Conservation (phyloP, 2,888 invertebrate genomes). For the Clitarchus hookeri region DNA sequence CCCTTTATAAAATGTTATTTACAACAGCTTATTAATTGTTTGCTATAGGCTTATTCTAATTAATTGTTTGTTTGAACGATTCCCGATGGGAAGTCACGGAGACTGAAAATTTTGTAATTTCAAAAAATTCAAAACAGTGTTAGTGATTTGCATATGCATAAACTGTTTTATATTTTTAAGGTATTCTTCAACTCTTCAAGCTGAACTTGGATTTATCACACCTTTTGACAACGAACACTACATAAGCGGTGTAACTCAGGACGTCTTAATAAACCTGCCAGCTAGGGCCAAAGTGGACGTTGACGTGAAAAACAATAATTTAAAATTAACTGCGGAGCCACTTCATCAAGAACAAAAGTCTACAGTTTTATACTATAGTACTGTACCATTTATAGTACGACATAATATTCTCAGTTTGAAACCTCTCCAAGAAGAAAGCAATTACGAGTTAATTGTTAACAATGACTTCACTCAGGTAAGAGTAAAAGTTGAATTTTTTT, state of each 20-base stretch:
- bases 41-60: no score
- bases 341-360: slow-evolving; percentile 58
- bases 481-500: background rate
- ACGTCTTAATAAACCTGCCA: slow-evolving; percentile 64
- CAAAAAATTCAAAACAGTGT: no score
- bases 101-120: no score
- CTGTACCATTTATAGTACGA: slow-evolving; percentile 66
- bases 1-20: no score
- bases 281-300: slow-evolving; percentile 56
- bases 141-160: no score
- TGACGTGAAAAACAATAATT: slow-evolving; percentile 56
- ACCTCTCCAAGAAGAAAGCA: slow-evolving; percentile 57
- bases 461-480: background rate
- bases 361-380: slow-evolving; percentile 63
- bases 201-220: slow-evolving; percentile 67
- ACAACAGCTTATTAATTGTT: no score
- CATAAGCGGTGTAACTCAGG: slow-evolving; percentile 65
- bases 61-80: no score
- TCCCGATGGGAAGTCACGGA: no score
- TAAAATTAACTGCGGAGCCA: slow-evolving; percentile 59
- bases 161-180: slow-evolving; percentile 1
- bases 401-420: slow-evolving; percentile 61
- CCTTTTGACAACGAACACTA: slow-evolving; percentile 63
- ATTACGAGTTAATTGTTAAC: background rate
- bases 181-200: slow-evolving; percentile 61